A percentile compares a stretch with the other conserved stretches of the same genome.
phyloP scores from a whole-genome alignment of 2,888 invertebrate species.

The Cryptophagus acutangulus region DNA sequence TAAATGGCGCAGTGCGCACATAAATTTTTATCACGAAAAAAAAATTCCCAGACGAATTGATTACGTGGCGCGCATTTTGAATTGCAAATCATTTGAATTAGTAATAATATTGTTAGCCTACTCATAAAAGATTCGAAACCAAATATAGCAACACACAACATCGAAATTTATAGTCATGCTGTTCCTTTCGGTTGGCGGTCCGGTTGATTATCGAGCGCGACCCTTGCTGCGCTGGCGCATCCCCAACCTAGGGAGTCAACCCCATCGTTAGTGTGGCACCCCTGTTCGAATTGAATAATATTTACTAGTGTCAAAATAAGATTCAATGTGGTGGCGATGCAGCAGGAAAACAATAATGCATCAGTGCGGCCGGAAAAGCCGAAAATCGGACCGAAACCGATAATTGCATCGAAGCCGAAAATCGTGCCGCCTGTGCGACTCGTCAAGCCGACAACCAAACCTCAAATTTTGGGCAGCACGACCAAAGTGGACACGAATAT shows the following conservation, averaged over 20 bases:
- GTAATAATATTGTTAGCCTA: too few species aligned
- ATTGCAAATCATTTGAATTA: too few species aligned
- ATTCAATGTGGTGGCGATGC: neutral
- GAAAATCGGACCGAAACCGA: conserved; percentile 43
- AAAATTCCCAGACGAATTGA: too few species aligned
- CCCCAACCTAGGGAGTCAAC: conserved; percentile 44
- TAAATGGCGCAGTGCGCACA: too few species aligned
- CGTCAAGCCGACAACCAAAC: conserved; percentile 14
- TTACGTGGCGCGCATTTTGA: too few species aligned
- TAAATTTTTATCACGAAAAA: too few species aligned
- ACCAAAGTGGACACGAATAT: conserved; percentile 25
- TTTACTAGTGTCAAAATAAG: conserved; percentile 6
- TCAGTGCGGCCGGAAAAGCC: conserved; percentile 31
- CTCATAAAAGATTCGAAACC: too few species aligned
- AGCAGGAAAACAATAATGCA: neutral
- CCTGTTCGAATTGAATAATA: conserved; percentile 30
- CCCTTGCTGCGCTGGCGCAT: conserved; percentile 44
- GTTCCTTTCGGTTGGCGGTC: too few species aligned
- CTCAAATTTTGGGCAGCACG: conserved; percentile 18
- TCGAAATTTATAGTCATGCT: too few species aligned
- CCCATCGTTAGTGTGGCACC: conserved; percentile 42
- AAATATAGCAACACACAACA: too few species aligned
- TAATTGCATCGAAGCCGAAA: conserved; percentile 45
- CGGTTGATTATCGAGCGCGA: conserved; percentile 41
- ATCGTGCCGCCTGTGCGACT: conserved; percentile 47